Evolutionary conservation across 2,888 invertebrate genomes (phyloP).

Genomic region (Pantelozetes paolii): DNA sequence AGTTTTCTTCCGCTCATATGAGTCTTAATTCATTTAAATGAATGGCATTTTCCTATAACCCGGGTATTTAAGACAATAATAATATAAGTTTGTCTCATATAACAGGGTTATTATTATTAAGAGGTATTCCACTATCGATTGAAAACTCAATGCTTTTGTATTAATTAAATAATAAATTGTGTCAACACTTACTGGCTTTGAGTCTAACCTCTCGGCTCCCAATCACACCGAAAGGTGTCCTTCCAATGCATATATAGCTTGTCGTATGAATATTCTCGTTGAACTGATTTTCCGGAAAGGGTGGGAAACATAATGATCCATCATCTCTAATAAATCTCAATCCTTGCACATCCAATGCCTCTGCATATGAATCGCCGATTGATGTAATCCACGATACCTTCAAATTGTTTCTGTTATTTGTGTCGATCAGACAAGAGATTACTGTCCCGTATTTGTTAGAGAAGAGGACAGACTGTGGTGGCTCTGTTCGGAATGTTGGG

Average conservation of each 20-base stretch:
- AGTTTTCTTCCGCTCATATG: too few species aligned
- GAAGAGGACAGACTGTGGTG: constrained; percentile 13
- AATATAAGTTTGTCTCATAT: too few species aligned
- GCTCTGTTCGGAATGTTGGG: constrained; percentile 16
- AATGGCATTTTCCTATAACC: not conserved
- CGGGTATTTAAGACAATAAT: too few species aligned
- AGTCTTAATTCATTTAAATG: not conserved
- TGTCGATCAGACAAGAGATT: constrained; percentile 32
- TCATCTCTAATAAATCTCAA: constrained; percentile 32
- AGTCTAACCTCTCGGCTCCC: constrained; percentile 21
- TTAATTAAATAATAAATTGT: not conserved
- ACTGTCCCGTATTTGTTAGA: constrained; percentile 39
- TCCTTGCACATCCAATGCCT: constrained; percentile 28
- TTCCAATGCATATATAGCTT: not conserved
- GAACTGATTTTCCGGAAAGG: constrained; percentile 19
- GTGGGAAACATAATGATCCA: constrained; percentile 39
- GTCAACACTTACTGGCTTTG: constrained; percentile 18
- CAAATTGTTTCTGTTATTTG: not conserved
- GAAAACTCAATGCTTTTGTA: not conserved
- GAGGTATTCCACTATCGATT: too few species aligned
- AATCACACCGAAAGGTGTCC: not conserved
- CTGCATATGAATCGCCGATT: constrained; percentile 12
- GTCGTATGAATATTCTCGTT: constrained; percentile 28
- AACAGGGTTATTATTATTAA: too few species aligned
- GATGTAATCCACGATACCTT: constrained; percentile 27